Evolutionary conservation across 2,888 invertebrate species (phyloP).

Genomic region (Ernsta delagoae): DNA sequence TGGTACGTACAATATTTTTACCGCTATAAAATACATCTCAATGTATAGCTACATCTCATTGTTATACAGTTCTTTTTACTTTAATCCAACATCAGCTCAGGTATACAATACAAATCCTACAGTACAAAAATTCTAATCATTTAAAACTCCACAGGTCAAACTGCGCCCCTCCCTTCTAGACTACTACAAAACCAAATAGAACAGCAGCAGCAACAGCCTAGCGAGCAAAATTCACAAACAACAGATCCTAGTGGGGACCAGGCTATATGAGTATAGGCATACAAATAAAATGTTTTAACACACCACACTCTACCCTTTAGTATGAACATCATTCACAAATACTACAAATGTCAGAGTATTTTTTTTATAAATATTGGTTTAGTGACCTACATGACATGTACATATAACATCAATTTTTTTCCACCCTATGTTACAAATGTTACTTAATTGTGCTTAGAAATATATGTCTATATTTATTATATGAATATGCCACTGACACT

Average conservation of each 20-base stretch:
- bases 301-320: too few species aligned
- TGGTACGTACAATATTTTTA: conserved; percentile 68
- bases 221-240: conserved; percentile 58
- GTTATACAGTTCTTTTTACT: too few species aligned
- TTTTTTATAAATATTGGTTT: conserved; percentile 30
- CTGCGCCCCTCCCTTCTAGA: conserved; percentile 76
- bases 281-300: too few species aligned
- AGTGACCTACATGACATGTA: conserved; percentile 25
- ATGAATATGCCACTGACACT: conserved; percentile 37
- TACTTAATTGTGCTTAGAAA: conserved; percentile 29
- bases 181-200: conserved; percentile 71
- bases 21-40: too few species aligned
- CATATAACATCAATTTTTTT: conserved; percentile 18
- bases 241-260: conserved; percentile 65
- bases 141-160: conserved; percentile 65
- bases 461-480: background rate
- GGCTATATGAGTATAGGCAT: conserved; percentile 61
- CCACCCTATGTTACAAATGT: conserved; percentile 11
- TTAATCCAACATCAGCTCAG: too few species aligned
- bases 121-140: background rate
- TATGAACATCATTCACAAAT: conserved; percentile 25
- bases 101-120: too few species aligned
- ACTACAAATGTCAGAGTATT: conserved; percentile 19
- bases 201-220: conserved; percentile 52
- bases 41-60: too few species aligned